Evolutionary conservation across 2,113 vertebrate genomes (phyloP).

Genomic region (Phyllopteryx taeniolatus): DNA sequence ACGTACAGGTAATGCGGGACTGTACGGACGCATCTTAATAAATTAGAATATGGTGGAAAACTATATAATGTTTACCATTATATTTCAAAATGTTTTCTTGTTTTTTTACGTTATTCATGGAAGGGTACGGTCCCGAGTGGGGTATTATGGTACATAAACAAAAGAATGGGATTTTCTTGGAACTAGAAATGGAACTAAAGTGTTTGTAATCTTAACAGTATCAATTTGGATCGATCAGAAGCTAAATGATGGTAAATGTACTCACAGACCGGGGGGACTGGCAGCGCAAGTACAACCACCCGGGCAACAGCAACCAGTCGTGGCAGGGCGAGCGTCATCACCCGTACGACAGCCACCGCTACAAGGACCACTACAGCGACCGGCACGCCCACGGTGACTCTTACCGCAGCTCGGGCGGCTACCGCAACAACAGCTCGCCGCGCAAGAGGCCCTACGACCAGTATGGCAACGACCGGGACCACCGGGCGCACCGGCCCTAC

Average conservation of each 20-base stretch:
- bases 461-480: slow-evolving; percentile 91
- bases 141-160: no score
- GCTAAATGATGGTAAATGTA: not conserved
- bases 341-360: slow-evolving; percentile 87
- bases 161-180: no score
- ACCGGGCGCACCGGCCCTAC: slow-evolving; percentile 88
- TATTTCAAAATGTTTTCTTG: no score
- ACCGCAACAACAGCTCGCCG: slow-evolving; percentile 83
- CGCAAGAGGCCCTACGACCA: slow-evolving; percentile 90
- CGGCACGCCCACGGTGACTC: slow-evolving; percentile 82
- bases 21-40: no score
- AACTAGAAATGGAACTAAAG: not conserved
- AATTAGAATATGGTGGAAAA: no score
- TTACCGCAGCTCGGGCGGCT: slow-evolving; percentile 85
- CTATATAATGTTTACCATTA: no score
- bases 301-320: slow-evolving; percentile 78
- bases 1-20: no score
- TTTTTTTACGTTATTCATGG: no score
- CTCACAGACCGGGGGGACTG: slow-evolving; percentile 88
- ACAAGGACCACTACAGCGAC: slow-evolving; percentile 93
- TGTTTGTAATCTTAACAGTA: not conserved
- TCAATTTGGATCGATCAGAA: not conserved
- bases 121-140: no score
- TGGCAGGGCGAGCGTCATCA: slow-evolving; percentile 93
- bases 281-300: slow-evolving; percentile 90